Conservation (phyloP, 2,888 invertebrate genomes). For the Prosapia bicincta region DNA sequence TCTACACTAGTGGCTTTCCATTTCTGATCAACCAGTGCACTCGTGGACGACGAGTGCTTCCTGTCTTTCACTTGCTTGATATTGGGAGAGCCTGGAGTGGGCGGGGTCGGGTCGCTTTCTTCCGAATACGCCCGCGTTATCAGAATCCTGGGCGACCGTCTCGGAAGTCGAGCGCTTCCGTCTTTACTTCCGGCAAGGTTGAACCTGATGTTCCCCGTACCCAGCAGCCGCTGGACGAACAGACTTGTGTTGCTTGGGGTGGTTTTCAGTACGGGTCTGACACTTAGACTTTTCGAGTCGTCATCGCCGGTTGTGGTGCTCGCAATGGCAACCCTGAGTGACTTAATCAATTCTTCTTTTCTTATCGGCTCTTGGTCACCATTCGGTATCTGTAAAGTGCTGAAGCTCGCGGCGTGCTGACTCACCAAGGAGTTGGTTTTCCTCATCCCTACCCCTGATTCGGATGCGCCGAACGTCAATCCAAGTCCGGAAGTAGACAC, state of each 20-base stretch:
- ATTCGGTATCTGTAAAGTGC: conserved; percentile 61
- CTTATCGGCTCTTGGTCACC: conserved; percentile 42
- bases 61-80: conserved; percentile 17
- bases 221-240: conserved; percentile 58
- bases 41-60: conserved; percentile 34
- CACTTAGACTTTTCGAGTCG: conserved; percentile 37
- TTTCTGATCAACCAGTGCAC: conserved; percentile 31
- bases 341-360: conserved; percentile 28
- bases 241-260: conserved; percentile 56
- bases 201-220: conserved; percentile 46
- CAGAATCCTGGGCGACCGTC: conserved; percentile 63
- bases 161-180: conserved; percentile 41
- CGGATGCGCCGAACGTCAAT: conserved; percentile 43
- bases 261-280: conserved; percentile 46
- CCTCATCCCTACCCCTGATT: conserved; percentile 18
- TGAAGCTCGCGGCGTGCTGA: conserved; percentile 64
- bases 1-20: conserved; percentile 9
- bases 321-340: conserved; percentile 39
- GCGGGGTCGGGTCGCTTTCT: conserved; percentile 54
- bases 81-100: conserved; percentile 36
- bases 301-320: conserved; percentile 44
- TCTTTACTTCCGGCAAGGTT: conserved; percentile 17
- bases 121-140: conserved; percentile 72
- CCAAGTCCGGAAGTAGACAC: conserved; percentile 46
- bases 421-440: conserved; percentile 45